A percentile compares a stretch with the other conserved stretches of the same genome.
Evolutionary conservation across 2,797 vertebrate species (phyloP).

Genomic region (Oreochromis grahami): DNA sequence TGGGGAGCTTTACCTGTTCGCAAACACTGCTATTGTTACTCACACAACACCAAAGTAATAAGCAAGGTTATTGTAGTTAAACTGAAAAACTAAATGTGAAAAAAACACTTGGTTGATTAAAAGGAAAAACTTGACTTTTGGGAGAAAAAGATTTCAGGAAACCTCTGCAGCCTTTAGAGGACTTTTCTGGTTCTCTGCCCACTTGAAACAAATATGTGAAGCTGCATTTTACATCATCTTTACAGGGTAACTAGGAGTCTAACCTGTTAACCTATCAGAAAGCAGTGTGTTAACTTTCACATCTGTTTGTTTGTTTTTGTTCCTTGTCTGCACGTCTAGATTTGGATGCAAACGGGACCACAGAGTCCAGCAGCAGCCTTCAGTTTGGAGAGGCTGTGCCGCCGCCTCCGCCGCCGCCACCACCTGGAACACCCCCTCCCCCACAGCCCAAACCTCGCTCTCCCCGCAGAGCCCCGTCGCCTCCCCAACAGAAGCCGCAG

Average conservation of each 20-base stretch:
- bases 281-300: background rate
- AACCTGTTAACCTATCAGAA: background rate
- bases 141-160: background rate
- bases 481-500: slow-evolving; percentile 17
- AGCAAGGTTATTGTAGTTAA: background rate
- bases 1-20: rapidly evolving
- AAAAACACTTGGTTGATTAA: background rate
- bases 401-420: background rate
- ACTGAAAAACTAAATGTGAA: background rate
- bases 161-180: background rate
- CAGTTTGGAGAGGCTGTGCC: slow-evolving; percentile 37
- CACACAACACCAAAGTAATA: background rate
- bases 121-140: background rate
- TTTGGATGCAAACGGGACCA: slow-evolving; percentile 25
- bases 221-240: background rate
- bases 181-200: background rate
- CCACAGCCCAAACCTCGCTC: slow-evolving; percentile 14
- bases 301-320: background rate
- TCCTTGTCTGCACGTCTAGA: slow-evolving; percentile 24
- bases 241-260: background rate
- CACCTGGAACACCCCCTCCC: background rate
- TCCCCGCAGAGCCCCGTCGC: slow-evolving; percentile 3
- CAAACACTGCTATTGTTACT: background rate
- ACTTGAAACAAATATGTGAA: background rate
- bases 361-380: slow-evolving; percentile 42